These are phyloP conservation scores for Tor tambroides DNA, from an alignment of 2,113 vertebrate species.

Conservation along the genomic window DNA sequence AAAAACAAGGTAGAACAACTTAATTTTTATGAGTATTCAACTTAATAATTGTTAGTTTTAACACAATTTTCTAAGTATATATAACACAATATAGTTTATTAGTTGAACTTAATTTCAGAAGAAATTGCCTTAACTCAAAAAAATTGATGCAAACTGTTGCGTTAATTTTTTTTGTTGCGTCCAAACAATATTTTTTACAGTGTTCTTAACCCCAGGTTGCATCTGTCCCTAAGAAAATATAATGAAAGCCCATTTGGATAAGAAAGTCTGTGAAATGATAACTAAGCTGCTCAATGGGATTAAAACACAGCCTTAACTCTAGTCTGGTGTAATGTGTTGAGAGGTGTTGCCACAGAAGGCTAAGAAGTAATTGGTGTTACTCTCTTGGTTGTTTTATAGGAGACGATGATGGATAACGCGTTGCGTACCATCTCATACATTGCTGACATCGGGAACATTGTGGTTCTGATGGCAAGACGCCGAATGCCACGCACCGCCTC, in stretches of 20 bases:
- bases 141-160: no score
- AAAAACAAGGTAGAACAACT: no score
- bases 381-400: constrained; percentile 71
- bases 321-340: background rate
- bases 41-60: no score
- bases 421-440: constrained; percentile 98
- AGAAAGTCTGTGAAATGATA: background rate
- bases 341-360: background rate
- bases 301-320: constrained; percentile 4
- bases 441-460: constrained; percentile 87
- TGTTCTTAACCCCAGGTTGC: background rate
- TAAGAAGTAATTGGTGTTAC: background rate
- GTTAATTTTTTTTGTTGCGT: no score
- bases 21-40: no score
- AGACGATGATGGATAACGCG: constrained; percentile 95
- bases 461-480: constrained; percentile 95
- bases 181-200: no score
- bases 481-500: constrained; percentile 93
- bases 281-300: background rate
- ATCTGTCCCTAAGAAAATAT: background rate
- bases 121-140: no score
- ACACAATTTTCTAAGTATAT: no score
- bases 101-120: no score
- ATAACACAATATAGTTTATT: no score
- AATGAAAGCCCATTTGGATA: background rate